Conservation (phyloP, 2,888 invertebrate genomes). For the Erpobdella octoculata region DNA sequence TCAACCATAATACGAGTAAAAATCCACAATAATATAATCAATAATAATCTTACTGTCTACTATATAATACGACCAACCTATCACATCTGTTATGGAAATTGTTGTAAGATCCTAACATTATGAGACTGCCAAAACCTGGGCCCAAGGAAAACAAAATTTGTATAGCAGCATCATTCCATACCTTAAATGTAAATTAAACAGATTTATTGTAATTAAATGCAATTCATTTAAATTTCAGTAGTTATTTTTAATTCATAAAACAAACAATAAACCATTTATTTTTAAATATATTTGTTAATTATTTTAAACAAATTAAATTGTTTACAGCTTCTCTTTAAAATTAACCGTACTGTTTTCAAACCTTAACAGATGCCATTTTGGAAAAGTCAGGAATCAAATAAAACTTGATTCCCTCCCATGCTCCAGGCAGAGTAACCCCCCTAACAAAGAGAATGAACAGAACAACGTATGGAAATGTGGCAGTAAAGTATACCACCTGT, state of each 20-base stretch:
- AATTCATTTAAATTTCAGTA: background rate
- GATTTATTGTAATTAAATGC: background rate
- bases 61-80: slow-evolving; percentile 40
- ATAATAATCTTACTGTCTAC: background rate
- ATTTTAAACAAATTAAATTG: background rate
- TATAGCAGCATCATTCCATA: slow-evolving; percentile 51
- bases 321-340: background rate
- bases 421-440: slow-evolving; percentile 44
- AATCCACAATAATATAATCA: background rate
- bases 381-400: slow-evolving; percentile 46
- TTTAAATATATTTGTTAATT: background rate
- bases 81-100: slow-evolving; percentile 49
- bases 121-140: slow-evolving; percentile 48
- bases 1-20: background rate
- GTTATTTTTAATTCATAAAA: background rate
- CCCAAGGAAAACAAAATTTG: slow-evolving; percentile 52
- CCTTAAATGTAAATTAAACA: slow-evolving; percentile 38
- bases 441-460: slow-evolving; percentile 44
- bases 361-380: slow-evolving; percentile 42
- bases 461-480: slow-evolving; percentile 47
- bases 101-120: slow-evolving; percentile 42
- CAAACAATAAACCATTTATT: background rate
- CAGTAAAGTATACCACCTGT: slow-evolving; percentile 50
- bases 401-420: slow-evolving; percentile 44
- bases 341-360: slow-evolving; percentile 29